Conservation (phyloP, 2,797 vertebrate genomes). For the Falco berigora region DNA sequence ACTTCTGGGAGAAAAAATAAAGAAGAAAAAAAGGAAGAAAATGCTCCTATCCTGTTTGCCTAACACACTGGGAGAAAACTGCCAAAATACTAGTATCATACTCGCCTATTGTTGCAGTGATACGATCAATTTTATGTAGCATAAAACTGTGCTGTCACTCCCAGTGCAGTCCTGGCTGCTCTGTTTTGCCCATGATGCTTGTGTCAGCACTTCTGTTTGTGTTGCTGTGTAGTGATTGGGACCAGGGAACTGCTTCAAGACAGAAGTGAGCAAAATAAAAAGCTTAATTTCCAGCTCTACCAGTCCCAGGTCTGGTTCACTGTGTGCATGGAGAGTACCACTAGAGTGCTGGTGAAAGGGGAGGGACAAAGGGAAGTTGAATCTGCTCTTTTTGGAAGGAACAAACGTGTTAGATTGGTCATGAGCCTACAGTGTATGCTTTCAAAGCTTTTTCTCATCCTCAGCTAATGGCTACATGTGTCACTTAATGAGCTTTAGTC, state of each 20-base stretch:
- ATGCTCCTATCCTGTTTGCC: background rate
- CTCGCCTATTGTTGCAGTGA: background rate
- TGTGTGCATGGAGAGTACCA: background rate
- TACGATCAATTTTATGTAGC: background rate
- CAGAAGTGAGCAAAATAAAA: background rate
- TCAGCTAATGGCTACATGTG: background rate
- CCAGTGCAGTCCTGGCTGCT: background rate
- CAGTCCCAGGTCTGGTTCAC: background rate
- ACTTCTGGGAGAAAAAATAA: background rate
- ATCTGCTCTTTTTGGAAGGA: background rate
- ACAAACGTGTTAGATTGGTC: background rate
- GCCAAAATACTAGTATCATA: background rate
- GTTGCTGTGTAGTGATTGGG: fast-evolving
- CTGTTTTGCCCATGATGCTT: background rate
- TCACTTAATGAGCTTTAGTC: background rate
- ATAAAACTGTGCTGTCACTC: background rate
- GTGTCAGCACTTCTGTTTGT: background rate
- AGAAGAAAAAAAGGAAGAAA: background rate
- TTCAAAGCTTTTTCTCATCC: background rate
- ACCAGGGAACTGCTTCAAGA: background rate
- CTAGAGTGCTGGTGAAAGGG: background rate
- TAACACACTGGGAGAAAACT: background rate
- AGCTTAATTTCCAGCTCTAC: background rate
- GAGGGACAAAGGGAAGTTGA: background rate
- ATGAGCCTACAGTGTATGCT: background rate